Evolutionary conservation across 2,888 invertebrate species (phyloP), one percentile per base, ranked within the genome.

Genomic region (Hyposoter didymator): DNA sequence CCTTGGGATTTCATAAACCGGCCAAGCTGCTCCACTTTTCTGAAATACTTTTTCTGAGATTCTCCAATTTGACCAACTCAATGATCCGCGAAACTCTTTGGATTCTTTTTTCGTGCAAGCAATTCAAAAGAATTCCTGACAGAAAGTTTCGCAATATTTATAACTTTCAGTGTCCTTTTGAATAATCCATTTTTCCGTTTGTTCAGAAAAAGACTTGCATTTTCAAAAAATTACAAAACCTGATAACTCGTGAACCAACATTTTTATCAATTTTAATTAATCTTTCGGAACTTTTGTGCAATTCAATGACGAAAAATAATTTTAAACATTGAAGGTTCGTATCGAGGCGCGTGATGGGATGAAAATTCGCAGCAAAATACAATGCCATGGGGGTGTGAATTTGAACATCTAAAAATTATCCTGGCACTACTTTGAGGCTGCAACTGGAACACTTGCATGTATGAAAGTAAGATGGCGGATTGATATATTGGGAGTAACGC

Each of bases 401-500:
- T 19, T 6, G 0, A 14, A 14, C 14, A 14, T 28, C 6, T 1
- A 0, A 28, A 59, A 59, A 6, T 3, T 6, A 14, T 0, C 28
- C 14, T 4, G 10, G 7, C 12, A 14, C 2, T 59, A 22, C 6
- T 55, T 59, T 5, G 3, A 59, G 10, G 28, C 55, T 59, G 14
- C 12, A 59, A 28, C 12, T 14, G 1, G 55, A 22, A 55, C 10
- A 10, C 39, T 39, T 4, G 55, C 19, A 22, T 55, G 22, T 17
- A 55, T 43, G 39, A 12, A 43, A 22, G 35, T 5, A 32, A 49
- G 22, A 8, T 39, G 45, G n/a, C 8, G 22, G 70, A 32, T 62
- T 7, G 35, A 55, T 72, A 45, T 59, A 43, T 74, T 47, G 7
- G 59, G 19, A 78, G 78, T 32, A 28, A 35, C 45, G 28, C 45